These are phyloP conservation scores for Reticulitermes speratus DNA, from an alignment of 1,140 invertebrate species.

Conservation along the genomic window DNA sequence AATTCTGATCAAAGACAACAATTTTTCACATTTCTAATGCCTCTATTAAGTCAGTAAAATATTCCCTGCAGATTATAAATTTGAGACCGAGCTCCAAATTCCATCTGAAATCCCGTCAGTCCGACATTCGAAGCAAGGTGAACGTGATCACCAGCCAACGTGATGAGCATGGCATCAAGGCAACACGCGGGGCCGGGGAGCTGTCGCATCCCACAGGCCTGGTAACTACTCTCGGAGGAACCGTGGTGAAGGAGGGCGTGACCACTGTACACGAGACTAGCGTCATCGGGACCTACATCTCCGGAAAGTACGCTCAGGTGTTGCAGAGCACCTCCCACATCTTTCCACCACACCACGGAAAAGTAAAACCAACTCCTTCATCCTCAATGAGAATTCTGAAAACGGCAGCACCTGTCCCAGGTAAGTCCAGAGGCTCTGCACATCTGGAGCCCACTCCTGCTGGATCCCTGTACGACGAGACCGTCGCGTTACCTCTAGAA, in stretches of 20 bases:
- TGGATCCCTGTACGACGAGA: conserved; percentile 56
- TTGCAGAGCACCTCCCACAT: conserved; percentile 70
- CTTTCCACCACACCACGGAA: conserved; percentile 37
- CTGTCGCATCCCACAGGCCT: conserved; percentile 69
- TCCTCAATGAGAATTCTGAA: conserved; percentile 56
- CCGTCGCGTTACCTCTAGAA: conserved; percentile 49
- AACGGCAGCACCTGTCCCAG: conserved; percentile 51
- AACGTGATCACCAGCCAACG: background rate
- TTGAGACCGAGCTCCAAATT: conserved; percentile 48
- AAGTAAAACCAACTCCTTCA: background rate
- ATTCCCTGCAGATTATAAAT: conserved; percentile 47
- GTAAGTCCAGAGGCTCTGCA: conserved; percentile 54
- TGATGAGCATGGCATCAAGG: background rate
- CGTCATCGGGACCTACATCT: conserved; percentile 84
- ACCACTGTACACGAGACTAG: conserved; percentile 85
- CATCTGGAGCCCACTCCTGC: conserved; percentile 61
- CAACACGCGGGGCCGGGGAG: conserved; percentile 45
- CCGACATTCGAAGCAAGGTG: conserved; percentile 35
- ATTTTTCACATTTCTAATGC: too few species aligned
- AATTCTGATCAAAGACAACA: too few species aligned
- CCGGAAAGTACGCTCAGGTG: conserved; percentile 79
- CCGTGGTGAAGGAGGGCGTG: conserved; percentile 75
- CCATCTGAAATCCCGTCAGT: conserved; percentile 42
- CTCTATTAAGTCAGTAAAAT: too few species aligned
- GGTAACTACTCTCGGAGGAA: conserved; percentile 78